Evolutionary conservation across 1,140 invertebrate genomes (phyloP).

Genomic region (Chymomyza costata): DNA sequence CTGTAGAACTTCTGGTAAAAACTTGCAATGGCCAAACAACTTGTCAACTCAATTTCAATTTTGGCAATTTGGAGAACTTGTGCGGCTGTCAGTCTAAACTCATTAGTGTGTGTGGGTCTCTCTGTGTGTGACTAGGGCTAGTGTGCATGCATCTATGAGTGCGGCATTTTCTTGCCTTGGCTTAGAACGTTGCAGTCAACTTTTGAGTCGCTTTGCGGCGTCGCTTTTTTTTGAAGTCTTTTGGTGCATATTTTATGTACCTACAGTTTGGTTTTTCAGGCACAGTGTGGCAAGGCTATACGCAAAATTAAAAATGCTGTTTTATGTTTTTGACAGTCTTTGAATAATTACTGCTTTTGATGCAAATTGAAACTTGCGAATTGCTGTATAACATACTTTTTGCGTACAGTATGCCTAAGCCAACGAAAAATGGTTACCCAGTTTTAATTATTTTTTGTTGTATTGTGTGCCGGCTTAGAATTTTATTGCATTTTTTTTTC

Average conservation of each 20-base stretch:
- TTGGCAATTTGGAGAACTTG: constrained; percentile 70
- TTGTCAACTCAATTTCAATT: constrained; percentile 73
- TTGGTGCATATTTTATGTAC: constrained; percentile 68
- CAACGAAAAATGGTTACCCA: no score
- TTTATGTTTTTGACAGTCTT: no score
- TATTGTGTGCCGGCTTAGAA: no score
- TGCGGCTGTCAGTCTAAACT: constrained; percentile 37
- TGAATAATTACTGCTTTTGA: no score
- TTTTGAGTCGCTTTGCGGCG: constrained; percentile 60
- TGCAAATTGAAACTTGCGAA: no score
- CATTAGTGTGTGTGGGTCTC: constrained; percentile 5
- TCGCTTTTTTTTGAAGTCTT: constrained; percentile 66
- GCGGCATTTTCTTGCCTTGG: constrained; percentile 55
- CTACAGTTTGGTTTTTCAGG: constrained; percentile 61
- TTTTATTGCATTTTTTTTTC: no score
- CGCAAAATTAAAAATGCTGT: no score
- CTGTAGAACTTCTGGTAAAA: no score
- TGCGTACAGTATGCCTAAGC: neutral
- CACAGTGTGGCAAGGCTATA: constrained; percentile 45
- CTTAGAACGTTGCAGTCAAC: constrained; percentile 60
- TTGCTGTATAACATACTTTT: no score
- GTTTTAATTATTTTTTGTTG: no score
- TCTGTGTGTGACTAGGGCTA: constrained; percentile 2
- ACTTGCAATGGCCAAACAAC: no score
- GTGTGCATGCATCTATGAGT: constrained; percentile 14